A percentile compares a stretch with the other conserved stretches of the same genome.
Evolutionary conservation across 2,797 vertebrate species (phyloP).

Genomic region (Melanotaenia boesemani): DNA sequence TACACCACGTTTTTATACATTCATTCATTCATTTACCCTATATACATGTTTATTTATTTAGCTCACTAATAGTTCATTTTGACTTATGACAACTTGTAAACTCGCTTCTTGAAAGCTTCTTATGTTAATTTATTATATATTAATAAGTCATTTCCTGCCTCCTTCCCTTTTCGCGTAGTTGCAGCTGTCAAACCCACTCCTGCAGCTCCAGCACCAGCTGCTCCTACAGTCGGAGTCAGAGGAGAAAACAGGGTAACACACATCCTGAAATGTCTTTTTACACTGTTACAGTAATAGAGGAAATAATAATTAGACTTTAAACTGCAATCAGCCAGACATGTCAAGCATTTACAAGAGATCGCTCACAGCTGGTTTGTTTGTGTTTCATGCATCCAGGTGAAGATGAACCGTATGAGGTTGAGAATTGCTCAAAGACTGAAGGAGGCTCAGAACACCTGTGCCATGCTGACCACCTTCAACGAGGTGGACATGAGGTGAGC

Average conservation of each 20-base stretch:
- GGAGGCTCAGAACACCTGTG: slow-evolving; percentile 94
- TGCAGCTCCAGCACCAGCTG: slow-evolving; percentile 65
- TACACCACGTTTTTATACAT: neutral
- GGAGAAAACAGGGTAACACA: slow-evolving; percentile 83
- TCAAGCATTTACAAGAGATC: neutral
- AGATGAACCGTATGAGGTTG: slow-evolving; percentile 96
- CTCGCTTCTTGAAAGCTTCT: neutral
- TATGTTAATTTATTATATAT: neutral
- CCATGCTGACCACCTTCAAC: slow-evolving; percentile 97
- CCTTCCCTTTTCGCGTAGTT: slow-evolving; percentile 74
- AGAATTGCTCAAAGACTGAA: slow-evolving; percentile 95
- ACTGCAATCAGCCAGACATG: neutral
- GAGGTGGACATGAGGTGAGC: slow-evolving; percentile 96
- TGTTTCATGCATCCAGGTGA: slow-evolving; percentile 83
- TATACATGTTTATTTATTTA: neutral
- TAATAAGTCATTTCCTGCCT: neutral
- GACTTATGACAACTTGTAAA: neutral
- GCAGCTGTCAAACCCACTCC: slow-evolving; percentile 86
- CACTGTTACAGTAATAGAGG: neutral
- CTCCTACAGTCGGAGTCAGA: slow-evolving; percentile 73
- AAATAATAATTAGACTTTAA: neutral
- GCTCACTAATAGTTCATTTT: neutral
- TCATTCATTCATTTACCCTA: neutral
- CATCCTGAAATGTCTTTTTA: neutral
- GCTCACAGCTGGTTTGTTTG: neutral